phyloP scores from a whole-genome alignment of 2,888 invertebrate species.

The Drosophila neoperkinsi region DNA sequence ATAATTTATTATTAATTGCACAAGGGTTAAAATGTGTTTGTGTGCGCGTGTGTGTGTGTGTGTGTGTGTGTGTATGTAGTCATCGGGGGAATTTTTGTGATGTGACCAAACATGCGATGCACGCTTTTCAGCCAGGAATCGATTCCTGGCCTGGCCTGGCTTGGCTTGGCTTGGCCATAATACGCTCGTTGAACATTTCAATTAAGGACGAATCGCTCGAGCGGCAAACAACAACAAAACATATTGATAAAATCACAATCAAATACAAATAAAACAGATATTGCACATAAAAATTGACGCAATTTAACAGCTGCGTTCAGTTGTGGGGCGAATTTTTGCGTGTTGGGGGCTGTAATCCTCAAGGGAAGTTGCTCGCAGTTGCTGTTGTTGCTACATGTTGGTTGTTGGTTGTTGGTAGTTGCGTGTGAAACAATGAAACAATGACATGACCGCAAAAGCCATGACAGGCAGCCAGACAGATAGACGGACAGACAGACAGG shows the following conservation, averaged over 20 bases:
- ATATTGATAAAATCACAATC: slow-evolving; percentile 79
- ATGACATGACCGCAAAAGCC: slow-evolving; percentile 75
- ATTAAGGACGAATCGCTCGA: slow-evolving; percentile 54
- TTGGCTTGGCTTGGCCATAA: slow-evolving; percentile 20
- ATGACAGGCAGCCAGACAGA: slow-evolving; percentile 38
- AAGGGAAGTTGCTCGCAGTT: slow-evolving; percentile 22
- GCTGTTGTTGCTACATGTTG: slow-evolving; percentile 11
- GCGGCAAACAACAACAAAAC: slow-evolving; percentile 45
- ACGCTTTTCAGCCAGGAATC: slow-evolving; percentile 17
- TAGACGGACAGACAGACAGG: slow-evolving; percentile 8
- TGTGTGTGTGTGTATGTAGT: not conserved
- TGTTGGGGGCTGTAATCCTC: slow-evolving; percentile 14
- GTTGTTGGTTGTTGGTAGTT: slow-evolving; percentile 41
- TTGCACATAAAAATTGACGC: slow-evolving; percentile 77
- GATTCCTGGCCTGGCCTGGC: not conserved
- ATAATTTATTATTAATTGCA: slow-evolving; percentile 77
- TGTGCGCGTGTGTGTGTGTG: not conserved
- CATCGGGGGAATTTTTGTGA: slow-evolving; percentile 30
- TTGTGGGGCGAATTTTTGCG: slow-evolving; percentile 6
- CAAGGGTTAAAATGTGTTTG: slow-evolving; percentile 22
- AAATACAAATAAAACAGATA: slow-evolving; percentile 76
- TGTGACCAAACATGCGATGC: slow-evolving; percentile 40
- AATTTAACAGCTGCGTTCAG: slow-evolving; percentile 57
- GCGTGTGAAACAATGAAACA: slow-evolving; percentile 77
- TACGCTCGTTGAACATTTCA: slow-evolving; percentile 69